Evolutionary conservation across 2,797 vertebrate genomes (phyloP).

Genomic region (Poecilia velifera): DNA sequence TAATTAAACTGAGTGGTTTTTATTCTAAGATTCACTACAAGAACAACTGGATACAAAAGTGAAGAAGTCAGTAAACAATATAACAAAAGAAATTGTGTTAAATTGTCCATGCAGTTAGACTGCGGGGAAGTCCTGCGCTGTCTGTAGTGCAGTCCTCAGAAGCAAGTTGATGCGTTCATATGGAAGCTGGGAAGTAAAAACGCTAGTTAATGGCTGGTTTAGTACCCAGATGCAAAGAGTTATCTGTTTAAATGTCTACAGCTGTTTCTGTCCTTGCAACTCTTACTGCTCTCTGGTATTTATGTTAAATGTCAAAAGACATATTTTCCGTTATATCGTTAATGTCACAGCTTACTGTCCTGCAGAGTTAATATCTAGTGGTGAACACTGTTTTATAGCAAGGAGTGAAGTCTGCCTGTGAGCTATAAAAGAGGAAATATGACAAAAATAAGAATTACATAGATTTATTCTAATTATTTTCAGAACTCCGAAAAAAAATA

Average conservation of each 20-base stretch:
- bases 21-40: neutral
- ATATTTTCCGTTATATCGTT: neutral
- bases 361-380: neutral
- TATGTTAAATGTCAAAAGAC: neutral
- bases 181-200: neutral
- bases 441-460: neutral
- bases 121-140: neutral
- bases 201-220: neutral
- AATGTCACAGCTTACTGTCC: neutral
- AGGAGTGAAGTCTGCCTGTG: neutral
- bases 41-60: neutral
- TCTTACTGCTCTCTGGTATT: neutral
- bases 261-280: neutral
- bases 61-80: neutral
- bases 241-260: neutral
- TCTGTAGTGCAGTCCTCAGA: neutral
- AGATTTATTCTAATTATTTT: neutral
- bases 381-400: neutral
- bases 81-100: neutral
- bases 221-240: neutral
- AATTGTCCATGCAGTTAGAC: neutral
- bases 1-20: conserved; percentile 3
- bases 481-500: neutral
- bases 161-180: neutral
- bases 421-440: neutral